Percentiles rank a stretch among this genome's conserved stretches.
These are phyloP conservation scores for Drosophila sordidula DNA, from an alignment of 2,888 invertebrate species.

Conservation along the genomic window DNA sequence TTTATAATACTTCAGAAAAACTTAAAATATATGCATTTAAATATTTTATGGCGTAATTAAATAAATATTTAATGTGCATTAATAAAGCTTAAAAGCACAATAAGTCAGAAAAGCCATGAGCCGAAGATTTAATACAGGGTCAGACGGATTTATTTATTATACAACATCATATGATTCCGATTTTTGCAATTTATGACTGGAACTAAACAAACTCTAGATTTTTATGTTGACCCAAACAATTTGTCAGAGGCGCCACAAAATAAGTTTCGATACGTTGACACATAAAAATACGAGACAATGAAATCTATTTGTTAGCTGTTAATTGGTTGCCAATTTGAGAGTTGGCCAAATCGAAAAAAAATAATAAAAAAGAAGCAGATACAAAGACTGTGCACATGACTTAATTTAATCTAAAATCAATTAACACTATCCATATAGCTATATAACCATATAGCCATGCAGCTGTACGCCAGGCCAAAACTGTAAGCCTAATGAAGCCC, in stretches of 20 bases:
- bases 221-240: slow-evolving; percentile 35
- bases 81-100: background rate
- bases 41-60: background rate
- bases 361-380: slow-evolving; percentile 16
- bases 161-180: background rate
- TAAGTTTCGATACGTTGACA: slow-evolving; percentile 50
- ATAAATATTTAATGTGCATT: background rate
- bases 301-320: slow-evolving; percentile 75
- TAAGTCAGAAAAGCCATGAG: too few relatives aligned
- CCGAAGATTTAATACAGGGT: background rate
- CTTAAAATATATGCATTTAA: background rate
- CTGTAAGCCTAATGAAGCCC: slow-evolving; percentile 57
- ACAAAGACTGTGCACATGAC: slow-evolving; percentile 55
- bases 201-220: background rate
- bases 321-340: slow-evolving; percentile 68
- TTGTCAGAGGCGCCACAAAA: slow-evolving; percentile 50
- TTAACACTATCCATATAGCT: slow-evolving; percentile 49
- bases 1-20: background rate
- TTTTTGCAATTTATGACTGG: slow-evolving; percentile 3
- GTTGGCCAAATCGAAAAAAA: background rate
- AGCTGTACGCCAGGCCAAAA: slow-evolving; percentile 26
- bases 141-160: background rate
- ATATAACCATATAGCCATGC: slow-evolving; percentile 24
- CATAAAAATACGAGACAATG: slow-evolving; percentile 47
- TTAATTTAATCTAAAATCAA: slow-evolving; percentile 63